Evolutionary conservation across 2,113 vertebrate species (phyloP), one percentile per base, ranked within the genome.

Genomic region (Antechinus flavipes): DNA sequence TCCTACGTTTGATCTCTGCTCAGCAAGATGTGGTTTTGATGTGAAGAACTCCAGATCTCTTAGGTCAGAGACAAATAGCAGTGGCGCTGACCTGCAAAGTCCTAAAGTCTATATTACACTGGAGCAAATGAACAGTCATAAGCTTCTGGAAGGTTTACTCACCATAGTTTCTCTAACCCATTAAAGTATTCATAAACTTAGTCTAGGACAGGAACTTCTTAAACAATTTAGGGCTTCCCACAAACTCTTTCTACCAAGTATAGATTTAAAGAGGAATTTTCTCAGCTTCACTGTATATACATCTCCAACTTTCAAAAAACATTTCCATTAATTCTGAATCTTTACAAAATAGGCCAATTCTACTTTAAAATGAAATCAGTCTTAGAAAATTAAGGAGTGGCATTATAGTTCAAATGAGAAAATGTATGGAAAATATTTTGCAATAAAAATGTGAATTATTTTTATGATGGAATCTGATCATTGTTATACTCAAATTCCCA

Each of bases 1-100:
- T 99, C 98, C 98, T 98, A 98, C 98, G 99, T 99, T 99, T 99
- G 99, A 99, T 99, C 99, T 99, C 98, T 98, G 99, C 99, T 98
- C 99, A 98, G 99, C 98, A 99, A 99, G 99, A 99, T 99, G 99
- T 98, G 98, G 99, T 99, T 99, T 99, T 99, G 99, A 99, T 99
- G 99, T 99, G 99, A 99, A 99, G 99, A 99, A 99, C 99, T 99
- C 99, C 99, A 99, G 99, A 99, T 99, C 99, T 99, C 98, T 98
- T 98, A 98, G 99, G 99, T 99, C 99, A 99, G 99, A 98, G 99
- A 99, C 98, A 98, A 99, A 99, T 98, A 98, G 98, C 99, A 99
- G 99, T 99, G 99, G 99, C 99, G 98, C 98, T 99, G 99, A 99
- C 99, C 99, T 99, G 99, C 99, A 99, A 99, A 99, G 99, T 99